Base-by-base conservation (phyloP, 2,797 vertebrate genomes). In the Myotis vivesi region DNA sequence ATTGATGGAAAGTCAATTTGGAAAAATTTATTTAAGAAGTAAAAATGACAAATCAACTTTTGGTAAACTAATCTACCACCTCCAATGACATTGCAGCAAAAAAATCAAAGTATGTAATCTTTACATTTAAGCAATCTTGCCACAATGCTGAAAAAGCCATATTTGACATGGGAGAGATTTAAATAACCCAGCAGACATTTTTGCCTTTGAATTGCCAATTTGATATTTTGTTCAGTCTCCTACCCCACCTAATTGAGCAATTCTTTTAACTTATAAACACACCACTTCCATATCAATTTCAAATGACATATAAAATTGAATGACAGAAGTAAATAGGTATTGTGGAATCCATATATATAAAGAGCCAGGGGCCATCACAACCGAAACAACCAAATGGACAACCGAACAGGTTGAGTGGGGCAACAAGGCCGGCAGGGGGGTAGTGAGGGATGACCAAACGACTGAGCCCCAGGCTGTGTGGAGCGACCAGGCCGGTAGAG, bases 271-370 rank as follows among this genome's bases (percentile, higher is more conserved):
- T 8, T 66, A 19, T 66, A 75, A 86, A 69, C 41, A 87, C 19
- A 53, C 36, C 15, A 53, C 41, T 89, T 94, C 22, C 49, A 41
- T 64, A 80, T 91, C 83, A 87, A 62, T 94, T 87, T 66, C 53
- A 83, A 94, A 82, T 80, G 66, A 87, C 87, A 73, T 62, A 82
- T 92, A 85, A 94, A 97, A 87, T 64, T 89, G 80, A 68, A 33
- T 17, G 66, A 85, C 73, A 84, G 64, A 93, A 80, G n/a, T 83
- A 92, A 72, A 79, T 25, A 77, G 64, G 11, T 36, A 64, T 82
- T 75, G 13, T 84, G 68, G 30, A 91, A 36, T 89, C 44, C 44
- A 44, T 11, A 44, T 44, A 44, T 44, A 44, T 44, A 44, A 44
- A 44, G 44, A 44, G 44, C 44, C 44, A 44, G 44, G 44, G 44